Evolutionary conservation across 2,888 invertebrate genomes (phyloP).

Genomic region (Helleia helle): DNA sequence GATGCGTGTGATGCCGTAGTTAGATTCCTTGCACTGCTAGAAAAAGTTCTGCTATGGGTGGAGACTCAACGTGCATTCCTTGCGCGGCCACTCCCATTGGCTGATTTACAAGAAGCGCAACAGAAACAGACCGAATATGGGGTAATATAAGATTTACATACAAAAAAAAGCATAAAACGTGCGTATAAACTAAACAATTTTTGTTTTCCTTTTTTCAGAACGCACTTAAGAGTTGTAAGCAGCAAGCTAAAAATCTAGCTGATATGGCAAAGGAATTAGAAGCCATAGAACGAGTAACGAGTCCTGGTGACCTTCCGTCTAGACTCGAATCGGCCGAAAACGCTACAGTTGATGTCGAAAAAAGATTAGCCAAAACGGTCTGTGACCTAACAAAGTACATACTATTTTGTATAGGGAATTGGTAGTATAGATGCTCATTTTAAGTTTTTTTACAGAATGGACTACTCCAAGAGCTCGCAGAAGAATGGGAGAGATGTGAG

Average conservation of each 20-base stretch:
- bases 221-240: constrained; percentile 91
- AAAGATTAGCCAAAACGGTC: constrained; percentile 88
- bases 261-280: constrained; percentile 95
- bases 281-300: constrained; percentile 86
- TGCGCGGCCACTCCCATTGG: constrained; percentile 83
- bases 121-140: constrained; percentile 91
- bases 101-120: constrained; percentile 85
- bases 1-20: constrained; percentile 93
- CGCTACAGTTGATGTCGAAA: constrained; percentile 88
- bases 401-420: too few species aligned
- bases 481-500: constrained; percentile 97
- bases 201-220: constrained; percentile 61
- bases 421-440: not conserved
- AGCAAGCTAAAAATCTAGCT: constrained; percentile 88
- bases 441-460: constrained; percentile 80
- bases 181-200: too few species aligned
- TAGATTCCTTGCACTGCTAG: constrained; percentile 86
- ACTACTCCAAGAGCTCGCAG: constrained; percentile 90
- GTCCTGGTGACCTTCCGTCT: constrained; percentile 87
- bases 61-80: constrained; percentile 87
- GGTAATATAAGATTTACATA: constrained; percentile 52
- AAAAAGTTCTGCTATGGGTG: constrained; percentile 88
- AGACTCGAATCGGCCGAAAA: constrained; percentile 91
- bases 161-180: too few species aligned
- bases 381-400: constrained; percentile 27